phyloP scores from a whole-genome alignment of 2,797 vertebrate genomes.

The Psittacula echo region DNA sequence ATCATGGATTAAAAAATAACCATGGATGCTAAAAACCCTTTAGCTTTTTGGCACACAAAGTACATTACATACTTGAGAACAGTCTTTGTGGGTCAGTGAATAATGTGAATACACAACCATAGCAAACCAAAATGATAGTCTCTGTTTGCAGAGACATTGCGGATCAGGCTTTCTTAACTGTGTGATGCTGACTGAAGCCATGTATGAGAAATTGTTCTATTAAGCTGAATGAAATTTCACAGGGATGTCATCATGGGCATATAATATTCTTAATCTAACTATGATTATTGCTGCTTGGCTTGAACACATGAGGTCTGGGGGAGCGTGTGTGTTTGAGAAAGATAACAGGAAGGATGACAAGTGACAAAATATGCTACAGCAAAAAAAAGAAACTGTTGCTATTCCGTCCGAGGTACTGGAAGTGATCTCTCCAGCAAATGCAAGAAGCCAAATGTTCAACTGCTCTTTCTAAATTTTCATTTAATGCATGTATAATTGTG shows the following conservation, averaged over 20 bases:
- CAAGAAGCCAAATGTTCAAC: not conserved
- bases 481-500: not conserved
- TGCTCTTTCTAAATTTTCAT: not conserved
- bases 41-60: not conserved
- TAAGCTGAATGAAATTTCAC: not conserved
- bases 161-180: not conserved
- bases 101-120: not conserved
- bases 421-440: not conserved
- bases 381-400: not conserved
- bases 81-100: not conserved
- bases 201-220: not conserved
- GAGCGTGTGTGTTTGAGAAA: not conserved
- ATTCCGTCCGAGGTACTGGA: not conserved
- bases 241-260: not conserved
- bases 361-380: not conserved
- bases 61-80: not conserved
- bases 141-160: not conserved
- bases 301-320: not conserved
- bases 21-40: not conserved
- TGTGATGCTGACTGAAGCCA: not conserved
- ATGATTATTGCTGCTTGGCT: not conserved
- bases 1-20: not conserved
- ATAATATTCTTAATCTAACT: constrained; percentile 28
- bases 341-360: not conserved
- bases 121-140: not conserved